Conservation (phyloP, 2,888 invertebrate genomes). For the Rhyacophila evoluta region DNA sequence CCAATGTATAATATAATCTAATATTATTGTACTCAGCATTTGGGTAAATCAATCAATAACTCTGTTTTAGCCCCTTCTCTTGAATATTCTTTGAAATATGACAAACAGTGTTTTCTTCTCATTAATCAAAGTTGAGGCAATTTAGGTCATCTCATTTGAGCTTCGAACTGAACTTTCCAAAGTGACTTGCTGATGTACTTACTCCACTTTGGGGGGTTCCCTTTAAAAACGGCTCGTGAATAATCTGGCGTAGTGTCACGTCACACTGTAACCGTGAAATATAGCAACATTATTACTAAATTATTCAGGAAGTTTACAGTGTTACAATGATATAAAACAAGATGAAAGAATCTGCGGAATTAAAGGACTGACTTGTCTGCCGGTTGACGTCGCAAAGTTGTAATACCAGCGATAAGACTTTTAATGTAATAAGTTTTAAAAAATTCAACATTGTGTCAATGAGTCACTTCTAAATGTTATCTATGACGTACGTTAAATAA, state of each 20-base stretch:
- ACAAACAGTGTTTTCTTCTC: not conserved
- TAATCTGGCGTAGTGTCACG: not conserved
- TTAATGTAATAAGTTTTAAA: too few species aligned
- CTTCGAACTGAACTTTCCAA: not conserved
- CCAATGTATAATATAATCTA: too few species aligned
- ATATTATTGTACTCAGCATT: too few species aligned
- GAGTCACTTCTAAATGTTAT: too few species aligned
- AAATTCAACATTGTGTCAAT: too few species aligned
- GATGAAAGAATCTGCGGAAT: too few species aligned
- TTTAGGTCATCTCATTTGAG: not conserved
- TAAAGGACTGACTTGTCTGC: too few species aligned
- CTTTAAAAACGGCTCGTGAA: not conserved
- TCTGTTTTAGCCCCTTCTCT: not conserved
- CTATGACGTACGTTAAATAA: too few species aligned
- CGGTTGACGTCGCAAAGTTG: too few species aligned
- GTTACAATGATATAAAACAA: too few species aligned
- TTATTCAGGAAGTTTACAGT: too few species aligned
- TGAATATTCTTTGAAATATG: not conserved
- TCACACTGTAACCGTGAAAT: not conserved
- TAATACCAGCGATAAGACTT: too few species aligned
- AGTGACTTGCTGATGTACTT: not conserved
- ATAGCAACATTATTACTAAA: not conserved
- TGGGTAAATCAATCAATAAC: not conserved
- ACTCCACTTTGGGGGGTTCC: not conserved
- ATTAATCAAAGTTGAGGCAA: not conserved